Conservation (phyloP, 1,140 invertebrate genomes). For the Bombus pyrosoma region DNA sequence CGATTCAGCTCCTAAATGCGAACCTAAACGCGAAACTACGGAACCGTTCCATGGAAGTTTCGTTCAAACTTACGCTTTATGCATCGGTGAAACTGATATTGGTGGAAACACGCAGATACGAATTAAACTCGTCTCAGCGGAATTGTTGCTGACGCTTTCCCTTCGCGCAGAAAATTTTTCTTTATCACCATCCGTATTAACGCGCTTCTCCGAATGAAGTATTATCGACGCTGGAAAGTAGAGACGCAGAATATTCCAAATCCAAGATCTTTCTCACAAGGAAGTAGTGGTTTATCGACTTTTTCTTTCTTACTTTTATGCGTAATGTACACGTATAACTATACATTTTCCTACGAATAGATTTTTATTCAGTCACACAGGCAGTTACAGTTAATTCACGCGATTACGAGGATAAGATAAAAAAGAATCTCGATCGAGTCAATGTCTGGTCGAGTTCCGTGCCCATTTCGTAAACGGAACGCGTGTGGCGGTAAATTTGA, state of each 20-base stretch:
- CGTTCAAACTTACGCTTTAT: slow-evolving; percentile 9
- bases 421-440: background rate
- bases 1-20: background rate
- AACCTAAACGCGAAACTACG: background rate
- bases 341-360: background rate
- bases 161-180: background rate
- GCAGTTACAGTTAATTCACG: background rate
- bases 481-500: background rate
- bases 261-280: background rate
- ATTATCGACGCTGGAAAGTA: background rate
- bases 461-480: background rate
- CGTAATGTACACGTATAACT: no score
- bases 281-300: background rate
- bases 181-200: background rate
- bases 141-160: background rate
- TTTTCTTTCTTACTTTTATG: background rate
- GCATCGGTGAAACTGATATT: slow-evolving; percentile 34
- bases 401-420: background rate
- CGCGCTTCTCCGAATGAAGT: background rate
- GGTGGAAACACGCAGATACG: slow-evolving; percentile 41
- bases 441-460: background rate
- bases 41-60: slow-evolving; percentile 21
- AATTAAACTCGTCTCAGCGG: slow-evolving; percentile 29
- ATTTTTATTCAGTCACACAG: no score
- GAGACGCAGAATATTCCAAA: background rate